These are phyloP conservation scores for Rhagologus leucostigma DNA, from an alignment of 2,113 vertebrate genomes.

Conservation along the genomic window DNA sequence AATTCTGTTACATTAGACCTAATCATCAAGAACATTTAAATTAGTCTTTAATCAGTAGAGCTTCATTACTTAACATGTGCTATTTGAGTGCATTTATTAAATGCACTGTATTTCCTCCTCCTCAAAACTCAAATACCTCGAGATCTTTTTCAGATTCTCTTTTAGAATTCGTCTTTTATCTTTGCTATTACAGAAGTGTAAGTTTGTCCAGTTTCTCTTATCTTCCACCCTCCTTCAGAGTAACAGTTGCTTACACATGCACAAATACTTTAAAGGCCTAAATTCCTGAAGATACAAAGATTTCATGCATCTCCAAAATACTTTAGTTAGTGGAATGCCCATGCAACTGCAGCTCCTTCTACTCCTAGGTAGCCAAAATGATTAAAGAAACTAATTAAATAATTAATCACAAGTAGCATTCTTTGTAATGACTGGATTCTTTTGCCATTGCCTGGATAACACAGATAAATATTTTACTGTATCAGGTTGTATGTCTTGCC, in stretches of 20 bases:
- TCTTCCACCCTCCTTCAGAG: neutral
- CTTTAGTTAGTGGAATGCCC: neutral
- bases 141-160: neutral
- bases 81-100: neutral
- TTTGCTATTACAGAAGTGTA: neutral
- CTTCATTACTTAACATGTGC: neutral
- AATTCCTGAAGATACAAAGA: neutral
- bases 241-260: neutral
- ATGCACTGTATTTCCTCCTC: neutral
- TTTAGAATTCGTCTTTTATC: neutral
- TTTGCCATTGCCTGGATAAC: neutral
- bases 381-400: neutral
- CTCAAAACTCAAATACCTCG: neutral
- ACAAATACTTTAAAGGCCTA: neutral
- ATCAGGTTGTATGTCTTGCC: neutral
- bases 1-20: neutral
- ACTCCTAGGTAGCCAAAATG: neutral
- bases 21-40: neutral
- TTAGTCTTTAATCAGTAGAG: neutral
- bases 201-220: neutral
- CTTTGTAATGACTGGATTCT: neutral
- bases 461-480: conserved; percentile 6
- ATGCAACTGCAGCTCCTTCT: neutral
- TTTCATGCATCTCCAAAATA: neutral
- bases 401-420: neutral